Evolutionary conservation across 2,113 vertebrate genomes (phyloP).

Genomic region (Micromys minutus): DNA sequence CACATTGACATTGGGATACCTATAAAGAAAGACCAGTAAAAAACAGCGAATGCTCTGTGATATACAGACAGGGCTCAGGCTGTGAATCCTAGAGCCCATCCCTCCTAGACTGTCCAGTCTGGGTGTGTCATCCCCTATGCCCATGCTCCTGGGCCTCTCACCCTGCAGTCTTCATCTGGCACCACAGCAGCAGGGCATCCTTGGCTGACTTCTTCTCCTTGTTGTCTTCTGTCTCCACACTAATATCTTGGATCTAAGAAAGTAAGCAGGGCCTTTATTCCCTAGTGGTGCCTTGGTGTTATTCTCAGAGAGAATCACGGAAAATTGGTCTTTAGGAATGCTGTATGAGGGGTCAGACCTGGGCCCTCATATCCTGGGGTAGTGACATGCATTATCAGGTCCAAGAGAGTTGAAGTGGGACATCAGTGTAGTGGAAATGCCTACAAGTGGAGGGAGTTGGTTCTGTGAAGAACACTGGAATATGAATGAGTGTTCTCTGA

Average conservation of each 20-base stretch:
- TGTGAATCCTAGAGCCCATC: background rate
- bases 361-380: background rate
- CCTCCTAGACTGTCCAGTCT: background rate
- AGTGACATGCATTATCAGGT: background rate
- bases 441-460: background rate
- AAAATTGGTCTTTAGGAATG: background rate
- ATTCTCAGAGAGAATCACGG: background rate
- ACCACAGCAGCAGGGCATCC: slow-evolving; percentile 95
- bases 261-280: background rate
- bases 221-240: slow-evolving; percentile 95
- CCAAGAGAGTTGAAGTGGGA: background rate
- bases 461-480: background rate
- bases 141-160: slow-evolving; percentile 69
- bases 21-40: slow-evolving; percentile 77
- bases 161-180: slow-evolving; percentile 98
- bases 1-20: slow-evolving; percentile 95
- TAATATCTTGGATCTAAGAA: slow-evolving; percentile 95
- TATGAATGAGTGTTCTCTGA: background rate
- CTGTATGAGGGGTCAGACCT: background rate
- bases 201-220: slow-evolving; percentile 97
- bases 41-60: background rate
- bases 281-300: background rate
- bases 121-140: rapidly evolving
- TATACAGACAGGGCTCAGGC: background rate
- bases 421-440: background rate